phyloP scores from a whole-genome alignment of 1,140 invertebrate genomes.

The Ectropis grisescens region DNA sequence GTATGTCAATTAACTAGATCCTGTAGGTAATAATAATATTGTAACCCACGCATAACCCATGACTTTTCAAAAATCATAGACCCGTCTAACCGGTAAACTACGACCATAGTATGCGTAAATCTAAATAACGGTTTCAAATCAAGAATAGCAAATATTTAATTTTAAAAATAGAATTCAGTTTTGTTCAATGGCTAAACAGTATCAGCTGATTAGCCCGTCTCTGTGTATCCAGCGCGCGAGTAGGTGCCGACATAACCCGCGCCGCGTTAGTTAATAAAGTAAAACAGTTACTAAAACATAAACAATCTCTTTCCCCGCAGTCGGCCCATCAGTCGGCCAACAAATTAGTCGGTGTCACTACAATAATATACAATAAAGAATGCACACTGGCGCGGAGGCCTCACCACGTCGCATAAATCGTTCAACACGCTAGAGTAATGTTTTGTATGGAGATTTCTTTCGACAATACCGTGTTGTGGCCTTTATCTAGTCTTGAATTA shows the following conservation, averaged over 20 bases:
- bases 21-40: too few species aligned
- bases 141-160: too few species aligned
- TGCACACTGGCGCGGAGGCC: slow-evolving; percentile 32
- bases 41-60: too few species aligned
- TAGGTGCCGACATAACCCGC: slow-evolving; percentile 6
- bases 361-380: slow-evolving; percentile 67
- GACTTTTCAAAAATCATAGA: too few species aligned
- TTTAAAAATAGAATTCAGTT: too few species aligned
- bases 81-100: too few species aligned
- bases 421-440: slow-evolving; percentile 60
- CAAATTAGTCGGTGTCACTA: slow-evolving; percentile 68
- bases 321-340: slow-evolving; percentile 61
- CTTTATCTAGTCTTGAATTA: slow-evolving; percentile 66
- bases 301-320: slow-evolving; percentile 56
- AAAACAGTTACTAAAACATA: slow-evolving; percentile 32
- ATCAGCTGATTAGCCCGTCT: too few species aligned
- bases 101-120: too few species aligned
- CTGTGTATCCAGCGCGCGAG: too few species aligned
- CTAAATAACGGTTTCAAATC: too few species aligned
- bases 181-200: too few species aligned
- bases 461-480: slow-evolving; percentile 51
- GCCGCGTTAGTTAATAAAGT: slow-evolving; percentile 21
- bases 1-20: too few species aligned
- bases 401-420: slow-evolving; percentile 59
- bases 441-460: slow-evolving; percentile 71